Base-by-base conservation (phyloP, 1,140 invertebrate genomes). In the Drosophila tristis region DNA sequence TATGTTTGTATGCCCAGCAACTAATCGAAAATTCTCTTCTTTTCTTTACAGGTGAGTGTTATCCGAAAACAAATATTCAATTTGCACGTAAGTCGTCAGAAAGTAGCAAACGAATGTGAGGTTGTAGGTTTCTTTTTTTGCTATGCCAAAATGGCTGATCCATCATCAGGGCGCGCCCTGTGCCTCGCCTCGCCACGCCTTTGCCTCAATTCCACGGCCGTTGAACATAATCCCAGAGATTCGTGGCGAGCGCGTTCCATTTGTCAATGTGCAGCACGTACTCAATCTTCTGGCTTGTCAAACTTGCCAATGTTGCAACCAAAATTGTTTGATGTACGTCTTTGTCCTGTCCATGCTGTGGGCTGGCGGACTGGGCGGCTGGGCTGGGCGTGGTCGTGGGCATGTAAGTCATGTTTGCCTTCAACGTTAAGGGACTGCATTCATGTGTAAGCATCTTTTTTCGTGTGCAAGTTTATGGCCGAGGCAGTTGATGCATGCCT, bases 181-280 rank as follows among this genome's bases (percentile, higher is more conserved):
- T 26, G 20, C 60, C 39, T 9, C 42, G 7, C 16, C 16, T 43
- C 16, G 16, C 16, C 16, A 0, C 16, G 16, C 16, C 16, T 5
- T 35, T 48, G 47, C 49, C 44, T 49, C 53, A 65, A 74, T 58
- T 51, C 39, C 20, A 26, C 5, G 35, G 15, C 15, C 25, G 23
- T 7, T 16, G 25, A 23, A 63, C 44, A 53, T 74, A 56, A 55
- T 54, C 39, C 62, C 44, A 48, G 54, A 39, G 62, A 76, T 74
- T 67, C 63, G 64, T 68, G 58, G 64, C 64, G 67, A 35, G 8
- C 31, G 31, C 31, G 76, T 71, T 79, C 58, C 79, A 87, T 87
- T 89, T 87, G 84, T 84, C 84, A 89, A 89, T 82, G 78, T 87
- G 82, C 72, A 77, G 84, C 84, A 89, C 84, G 84, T 89, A 89